Conservation (phyloP, 2,888 invertebrate species). For the Abrostola triplasia region DNA sequence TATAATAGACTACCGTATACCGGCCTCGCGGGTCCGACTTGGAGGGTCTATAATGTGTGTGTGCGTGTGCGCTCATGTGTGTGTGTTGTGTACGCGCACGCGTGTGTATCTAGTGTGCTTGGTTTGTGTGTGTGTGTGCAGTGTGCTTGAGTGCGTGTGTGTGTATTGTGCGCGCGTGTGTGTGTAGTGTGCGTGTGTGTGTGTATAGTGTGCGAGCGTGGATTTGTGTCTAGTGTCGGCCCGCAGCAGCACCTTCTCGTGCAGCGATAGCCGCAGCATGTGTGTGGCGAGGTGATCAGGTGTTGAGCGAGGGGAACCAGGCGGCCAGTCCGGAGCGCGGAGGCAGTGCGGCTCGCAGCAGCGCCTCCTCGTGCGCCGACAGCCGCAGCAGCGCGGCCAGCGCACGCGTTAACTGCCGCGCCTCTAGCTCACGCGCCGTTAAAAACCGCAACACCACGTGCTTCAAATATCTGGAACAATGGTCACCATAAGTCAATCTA, state of each 20-base stretch:
- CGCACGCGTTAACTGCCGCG: conserved; percentile 96
- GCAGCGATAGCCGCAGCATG: background rate
- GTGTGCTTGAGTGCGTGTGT: no score
- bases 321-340: conserved; percentile 74
- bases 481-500: background rate
- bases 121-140: no score
- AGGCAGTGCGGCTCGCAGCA: conserved; percentile 93
- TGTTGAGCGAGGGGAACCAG: conserved; percentile 79
- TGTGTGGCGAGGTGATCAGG: conserved; percentile 58
- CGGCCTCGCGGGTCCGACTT: no score
- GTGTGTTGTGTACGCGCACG: no score
- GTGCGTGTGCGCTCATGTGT: no score
- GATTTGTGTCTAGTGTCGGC: no score
- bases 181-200: no score
- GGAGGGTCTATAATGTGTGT: no score
- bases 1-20: no score
- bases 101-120: no score
- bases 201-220: no score
- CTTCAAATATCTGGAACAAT: conserved; percentile 91
- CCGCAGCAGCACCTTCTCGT: background rate
- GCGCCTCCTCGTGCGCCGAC: conserved; percentile 95
- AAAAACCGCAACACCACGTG: conserved; percentile 98
- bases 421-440: conserved; percentile 95
- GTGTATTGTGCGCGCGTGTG: no score
- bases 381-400: conserved; percentile 95